These are phyloP conservation scores for Petrocephalus microphthalmus DNA, from an alignment of 2,113 vertebrate species.

Conservation along the genomic window DNA sequence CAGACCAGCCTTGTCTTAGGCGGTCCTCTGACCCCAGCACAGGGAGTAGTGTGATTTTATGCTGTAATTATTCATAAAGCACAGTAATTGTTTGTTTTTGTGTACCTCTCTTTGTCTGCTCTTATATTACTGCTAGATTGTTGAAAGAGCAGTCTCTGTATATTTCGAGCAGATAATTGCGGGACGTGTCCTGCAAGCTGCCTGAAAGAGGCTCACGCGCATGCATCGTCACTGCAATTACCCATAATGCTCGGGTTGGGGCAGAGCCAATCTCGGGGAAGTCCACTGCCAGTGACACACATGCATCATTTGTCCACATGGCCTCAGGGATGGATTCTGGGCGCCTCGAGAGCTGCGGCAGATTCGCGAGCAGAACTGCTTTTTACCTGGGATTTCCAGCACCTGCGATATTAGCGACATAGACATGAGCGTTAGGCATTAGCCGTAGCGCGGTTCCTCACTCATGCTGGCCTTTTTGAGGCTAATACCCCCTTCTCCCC, in stretches of 20 bases:
- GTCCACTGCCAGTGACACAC: slow-evolving; percentile 30
- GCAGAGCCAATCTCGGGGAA: slow-evolving; percentile 37
- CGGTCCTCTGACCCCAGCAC: background rate
- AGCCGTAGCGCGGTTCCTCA: background rate
- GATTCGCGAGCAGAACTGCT: background rate
- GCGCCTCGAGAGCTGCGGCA: background rate
- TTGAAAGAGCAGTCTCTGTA: background rate
- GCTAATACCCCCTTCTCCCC: background rate
- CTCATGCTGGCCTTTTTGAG: background rate
- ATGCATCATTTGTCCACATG: background rate
- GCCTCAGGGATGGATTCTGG: background rate
- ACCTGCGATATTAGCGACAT: background rate
- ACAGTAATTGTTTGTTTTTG: background rate
- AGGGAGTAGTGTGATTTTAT: background rate
- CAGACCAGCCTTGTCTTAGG: background rate
- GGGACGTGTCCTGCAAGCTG: background rate
- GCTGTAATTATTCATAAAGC: background rate
- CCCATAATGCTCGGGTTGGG: slow-evolving; percentile 23
- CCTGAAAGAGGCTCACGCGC: background rate
- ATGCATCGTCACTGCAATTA: slow-evolving; percentile 32
- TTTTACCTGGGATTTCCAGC: background rate
- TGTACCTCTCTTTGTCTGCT: background rate
- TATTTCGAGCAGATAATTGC: background rate
- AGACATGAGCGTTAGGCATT: background rate
- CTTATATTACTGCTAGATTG: background rate